Evolutionary conservation across 2,888 invertebrate species (phyloP).

Genomic region (Lasioglossum malachurum): DNA sequence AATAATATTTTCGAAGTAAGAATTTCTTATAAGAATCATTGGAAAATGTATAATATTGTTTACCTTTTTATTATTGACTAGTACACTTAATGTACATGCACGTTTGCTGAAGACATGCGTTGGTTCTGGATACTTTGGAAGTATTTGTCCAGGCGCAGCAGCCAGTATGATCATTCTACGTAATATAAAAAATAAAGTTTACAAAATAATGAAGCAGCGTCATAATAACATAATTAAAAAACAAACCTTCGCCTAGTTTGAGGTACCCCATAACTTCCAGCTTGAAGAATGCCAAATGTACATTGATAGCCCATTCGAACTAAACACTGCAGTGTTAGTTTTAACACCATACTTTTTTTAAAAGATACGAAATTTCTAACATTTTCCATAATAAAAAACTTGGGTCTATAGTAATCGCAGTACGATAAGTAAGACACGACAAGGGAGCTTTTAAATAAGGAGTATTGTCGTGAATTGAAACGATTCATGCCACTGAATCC

Average conservation of each 20-base stretch:
- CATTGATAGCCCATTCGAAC: conserved; percentile 95
- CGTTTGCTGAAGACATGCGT: conserved; percentile 91
- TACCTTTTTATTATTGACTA: conserved; percentile 87
- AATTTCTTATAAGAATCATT: conserved; percentile 3
- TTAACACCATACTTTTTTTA: conserved; percentile 92
- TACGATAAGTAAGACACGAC: conserved; percentile 93
- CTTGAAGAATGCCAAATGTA: conserved; percentile 94
- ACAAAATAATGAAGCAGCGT: neutral
- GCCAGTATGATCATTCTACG: conserved; percentile 90
- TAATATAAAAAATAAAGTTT: conserved; percentile 23
- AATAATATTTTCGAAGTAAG: conserved; percentile 37
- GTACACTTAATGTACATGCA: conserved; percentile 88
- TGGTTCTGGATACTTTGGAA: conserved; percentile 93
- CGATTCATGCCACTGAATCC: conserved; percentile 96
- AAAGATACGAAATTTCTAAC: conserved; percentile 94
- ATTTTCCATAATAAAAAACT: conserved; percentile 93
- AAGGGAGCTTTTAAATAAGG: conserved; percentile 93
- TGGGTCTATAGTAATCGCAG: conserved; percentile 94
- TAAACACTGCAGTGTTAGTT: conserved; percentile 91
- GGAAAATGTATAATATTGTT: conserved; percentile 9
- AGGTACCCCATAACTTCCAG: conserved; percentile 94
- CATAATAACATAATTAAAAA: conserved; percentile 5
- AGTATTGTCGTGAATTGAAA: conserved; percentile 93
- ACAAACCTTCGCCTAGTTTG: conserved; percentile 90
- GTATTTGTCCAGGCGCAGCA: conserved; percentile 91